These are phyloP conservation scores for Mesoligia furuncula DNA, from an alignment of 2,888 invertebrate genomes.

Conservation along the genomic window DNA sequence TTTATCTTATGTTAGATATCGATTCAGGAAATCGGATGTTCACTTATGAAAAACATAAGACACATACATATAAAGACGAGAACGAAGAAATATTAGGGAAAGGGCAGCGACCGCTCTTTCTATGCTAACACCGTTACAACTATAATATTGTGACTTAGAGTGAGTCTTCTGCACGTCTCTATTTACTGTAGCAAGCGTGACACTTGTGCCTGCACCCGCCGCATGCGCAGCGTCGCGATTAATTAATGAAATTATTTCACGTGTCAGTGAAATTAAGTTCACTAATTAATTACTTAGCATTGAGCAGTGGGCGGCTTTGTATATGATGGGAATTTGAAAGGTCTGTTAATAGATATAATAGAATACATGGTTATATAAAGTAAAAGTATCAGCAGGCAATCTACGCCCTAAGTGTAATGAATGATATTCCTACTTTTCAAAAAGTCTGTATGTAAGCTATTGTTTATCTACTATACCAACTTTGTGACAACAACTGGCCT, in stretches of 20 bases:
- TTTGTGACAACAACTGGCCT: not conserved
- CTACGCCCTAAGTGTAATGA: not conserved
- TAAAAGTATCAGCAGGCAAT: not conserved
- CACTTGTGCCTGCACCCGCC: slow-evolving; percentile 56
- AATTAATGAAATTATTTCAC: slow-evolving; percentile 63
- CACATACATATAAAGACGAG: too few relatives aligned
- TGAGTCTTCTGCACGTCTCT: slow-evolving; percentile 22
- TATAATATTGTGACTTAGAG: not conserved
- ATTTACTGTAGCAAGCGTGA: slow-evolving; percentile 48
- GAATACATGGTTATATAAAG: slow-evolving; percentile 4
- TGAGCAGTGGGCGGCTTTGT: slow-evolving; percentile 23
- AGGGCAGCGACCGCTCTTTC: too few relatives aligned
- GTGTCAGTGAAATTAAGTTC: slow-evolving; percentile 55
- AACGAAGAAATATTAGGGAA: too few relatives aligned
- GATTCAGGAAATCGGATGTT: too few relatives aligned
- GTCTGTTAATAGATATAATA: too few relatives aligned
- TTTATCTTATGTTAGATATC: too few relatives aligned
- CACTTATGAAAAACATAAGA: too few relatives aligned
- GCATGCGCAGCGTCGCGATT: slow-evolving; percentile 47
- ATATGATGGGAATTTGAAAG: slow-evolving; percentile 46
- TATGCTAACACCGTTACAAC: too few relatives aligned
- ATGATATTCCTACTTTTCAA: not conserved
- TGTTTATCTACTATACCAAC: not conserved
- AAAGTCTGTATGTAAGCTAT: not conserved
- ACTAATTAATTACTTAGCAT: slow-evolving; percentile 49